phyloP scores from a whole-genome alignment of 1,140 invertebrate genomes.

The Drosophila rufa region DNA sequence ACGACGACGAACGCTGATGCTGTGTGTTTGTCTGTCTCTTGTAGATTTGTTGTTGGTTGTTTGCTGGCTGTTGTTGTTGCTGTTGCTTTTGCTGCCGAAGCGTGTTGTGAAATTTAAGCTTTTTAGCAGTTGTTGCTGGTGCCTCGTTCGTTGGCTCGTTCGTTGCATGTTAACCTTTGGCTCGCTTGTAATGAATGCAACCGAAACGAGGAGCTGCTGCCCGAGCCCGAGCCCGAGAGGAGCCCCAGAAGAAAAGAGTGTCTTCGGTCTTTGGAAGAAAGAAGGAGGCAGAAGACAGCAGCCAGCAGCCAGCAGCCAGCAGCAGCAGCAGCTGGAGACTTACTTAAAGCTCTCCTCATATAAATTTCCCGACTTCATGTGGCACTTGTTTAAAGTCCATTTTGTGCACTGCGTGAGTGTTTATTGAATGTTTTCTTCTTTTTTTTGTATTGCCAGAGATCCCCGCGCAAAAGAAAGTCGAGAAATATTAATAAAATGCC shows the following conservation, averaged over 20 bases:
- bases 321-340: constrained; percentile 64
- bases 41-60: constrained; percentile 31
- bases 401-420: constrained; percentile 79
- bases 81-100: constrained; percentile 62
- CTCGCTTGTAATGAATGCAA: constrained; percentile 82
- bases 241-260: constrained; percentile 24
- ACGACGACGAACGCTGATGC: constrained; percentile 46
- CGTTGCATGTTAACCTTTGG: constrained; percentile 83
- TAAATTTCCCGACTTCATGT: constrained; percentile 77
- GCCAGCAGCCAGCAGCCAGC: background rate
- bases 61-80: constrained; percentile 48
- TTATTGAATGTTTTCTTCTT: constrained; percentile 68
- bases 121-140: constrained; percentile 77
- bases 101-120: constrained; percentile 84
- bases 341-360: constrained; percentile 75
- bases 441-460: background rate
- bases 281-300: constrained; percentile 16
- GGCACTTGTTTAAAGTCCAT: constrained; percentile 82
- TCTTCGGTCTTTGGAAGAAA: constrained; percentile 8
- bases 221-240: constrained; percentile 6
- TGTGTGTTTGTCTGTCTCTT: constrained; percentile 44
- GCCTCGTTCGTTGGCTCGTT: constrained; percentile 53
- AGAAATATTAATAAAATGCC: constrained; percentile 77
- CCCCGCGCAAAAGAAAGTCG: constrained; percentile 27
- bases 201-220: constrained; percentile 48